Evolutionary conservation across 2,888 invertebrate species (phyloP).

Genomic region (Sthenelais limicola): DNA sequence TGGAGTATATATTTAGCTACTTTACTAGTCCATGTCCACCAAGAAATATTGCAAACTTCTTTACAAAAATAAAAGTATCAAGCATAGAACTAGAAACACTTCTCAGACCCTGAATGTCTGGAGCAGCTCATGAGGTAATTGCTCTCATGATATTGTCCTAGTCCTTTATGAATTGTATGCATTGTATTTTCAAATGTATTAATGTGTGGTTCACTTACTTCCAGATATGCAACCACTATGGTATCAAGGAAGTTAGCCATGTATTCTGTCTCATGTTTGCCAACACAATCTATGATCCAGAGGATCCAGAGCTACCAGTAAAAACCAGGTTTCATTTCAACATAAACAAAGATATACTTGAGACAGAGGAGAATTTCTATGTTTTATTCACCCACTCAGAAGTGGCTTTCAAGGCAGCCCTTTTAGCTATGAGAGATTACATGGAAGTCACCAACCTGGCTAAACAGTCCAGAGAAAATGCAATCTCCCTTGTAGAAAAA

Average conservation of each 20-base stretch:
- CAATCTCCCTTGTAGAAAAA: not conserved
- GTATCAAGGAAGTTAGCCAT: not conserved
- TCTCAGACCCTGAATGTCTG: too few species aligned
- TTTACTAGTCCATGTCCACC: too few species aligned
- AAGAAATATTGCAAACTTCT: too few species aligned
- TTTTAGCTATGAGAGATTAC: not conserved
- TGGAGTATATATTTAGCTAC: too few species aligned
- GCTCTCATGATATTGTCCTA: too few species aligned
- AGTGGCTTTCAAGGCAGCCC: not conserved
- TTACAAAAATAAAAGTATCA: too few species aligned
- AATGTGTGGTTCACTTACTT: too few species aligned
- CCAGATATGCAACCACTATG: too few species aligned
- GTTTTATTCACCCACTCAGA: not conserved
- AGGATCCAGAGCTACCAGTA: not conserved
- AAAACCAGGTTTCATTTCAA: not conserved
- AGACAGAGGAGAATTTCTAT: not conserved
- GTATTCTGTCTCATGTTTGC: not conserved
- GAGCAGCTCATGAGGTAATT: too few species aligned
- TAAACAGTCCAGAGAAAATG: not conserved
- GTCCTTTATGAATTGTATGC: too few species aligned
- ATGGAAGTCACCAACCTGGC: not conserved
- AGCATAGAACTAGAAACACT: too few species aligned
- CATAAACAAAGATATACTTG: not conserved
- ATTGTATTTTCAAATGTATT: too few species aligned
- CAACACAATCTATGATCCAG: not conserved